A percentile compares a stretch with the other conserved stretches of the same genome.
Conservation (phyloP, 1,140 invertebrate species). For the Penaeus chinensis region DNA sequence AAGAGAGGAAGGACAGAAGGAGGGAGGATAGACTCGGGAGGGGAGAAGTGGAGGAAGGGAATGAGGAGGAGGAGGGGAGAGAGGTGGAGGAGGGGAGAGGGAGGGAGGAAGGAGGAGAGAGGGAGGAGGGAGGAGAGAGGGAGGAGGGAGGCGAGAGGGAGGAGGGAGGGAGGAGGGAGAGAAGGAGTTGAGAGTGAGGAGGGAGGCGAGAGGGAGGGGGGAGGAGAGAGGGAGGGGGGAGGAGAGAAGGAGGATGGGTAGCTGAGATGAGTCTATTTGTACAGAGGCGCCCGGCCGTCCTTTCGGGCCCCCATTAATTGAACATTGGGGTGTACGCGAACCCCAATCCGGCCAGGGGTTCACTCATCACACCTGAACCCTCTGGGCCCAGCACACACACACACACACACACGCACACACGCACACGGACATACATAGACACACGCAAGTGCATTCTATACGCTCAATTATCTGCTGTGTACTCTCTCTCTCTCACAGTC, state of each 20-base stretch:
- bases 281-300: too few species aligned
- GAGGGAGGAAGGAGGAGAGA: background rate
- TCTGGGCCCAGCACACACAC: background rate
- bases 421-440: too few species aligned
- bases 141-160: too few species aligned
- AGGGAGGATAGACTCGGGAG: background rate
- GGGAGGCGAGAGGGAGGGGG: too few species aligned
- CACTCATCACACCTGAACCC: background rate
- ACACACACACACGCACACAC: background rate
- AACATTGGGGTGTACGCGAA: background rate
- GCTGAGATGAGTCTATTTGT: too few species aligned
- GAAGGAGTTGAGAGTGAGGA: too few species aligned
- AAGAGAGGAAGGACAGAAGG: background rate
- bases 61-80: background rate
- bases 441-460: background rate
- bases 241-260: too few species aligned
- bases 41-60: background rate
- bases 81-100: background rate
- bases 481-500: background rate
- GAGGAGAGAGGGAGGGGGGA: too few species aligned
- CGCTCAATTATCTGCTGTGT: background rate
- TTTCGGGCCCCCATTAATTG: too few species aligned
- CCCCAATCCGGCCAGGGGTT: background rate
- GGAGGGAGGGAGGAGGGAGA: too few species aligned
- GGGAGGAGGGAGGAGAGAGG: background rate